A percentile compares a stretch with the other conserved stretches of the same genome.
Evolutionary conservation across 2,888 invertebrate genomes (phyloP).

Genomic region (Zele albiditarsus): DNA sequence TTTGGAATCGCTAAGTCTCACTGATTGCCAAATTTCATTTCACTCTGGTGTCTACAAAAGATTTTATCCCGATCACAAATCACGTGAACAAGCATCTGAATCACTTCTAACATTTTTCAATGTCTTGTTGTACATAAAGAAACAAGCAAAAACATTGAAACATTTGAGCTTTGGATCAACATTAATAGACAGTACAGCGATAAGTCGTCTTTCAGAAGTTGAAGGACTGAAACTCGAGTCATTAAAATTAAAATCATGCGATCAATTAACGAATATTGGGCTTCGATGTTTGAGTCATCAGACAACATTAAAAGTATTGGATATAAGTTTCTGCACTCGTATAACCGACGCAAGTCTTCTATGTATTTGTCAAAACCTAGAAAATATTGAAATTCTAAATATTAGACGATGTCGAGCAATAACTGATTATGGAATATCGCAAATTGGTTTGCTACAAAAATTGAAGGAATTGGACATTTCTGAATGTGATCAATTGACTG

Average conservation of each 20-base stretch:
- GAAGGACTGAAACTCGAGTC: slow-evolving; percentile 75
- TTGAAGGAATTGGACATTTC: slow-evolving; percentile 80
- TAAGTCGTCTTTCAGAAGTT: slow-evolving; percentile 76
- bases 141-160: slow-evolving; percentile 76
- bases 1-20: slow-evolving; percentile 78
- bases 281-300: slow-evolving; percentile 77
- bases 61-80: slow-evolving; percentile 76
- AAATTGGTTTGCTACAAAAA: slow-evolving; percentile 75
- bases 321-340: slow-evolving; percentile 79
- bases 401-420: slow-evolving; percentile 79
- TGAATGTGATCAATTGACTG: slow-evolving; percentile 79
- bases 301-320: slow-evolving; percentile 75
- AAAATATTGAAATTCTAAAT: slow-evolving; percentile 77
- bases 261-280: slow-evolving; percentile 78
- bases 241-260: slow-evolving; percentile 76
- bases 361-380: slow-evolving; percentile 77
- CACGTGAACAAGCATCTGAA: slow-evolving; percentile 74
- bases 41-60: slow-evolving; percentile 80
- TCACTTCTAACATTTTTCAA: slow-evolving; percentile 83
- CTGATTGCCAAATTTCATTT: slow-evolving; percentile 82
- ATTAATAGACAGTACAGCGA: slow-evolving; percentile 78
- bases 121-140: slow-evolving; percentile 76
- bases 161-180: slow-evolving; percentile 80
- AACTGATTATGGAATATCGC: slow-evolving; percentile 77
- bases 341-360: slow-evolving; percentile 79